A percentile compares a stretch with the other conserved stretches of the same genome.
phyloP scores from a whole-genome alignment of 2,797 vertebrate species.

The Eospalax fontanierii region DNA sequence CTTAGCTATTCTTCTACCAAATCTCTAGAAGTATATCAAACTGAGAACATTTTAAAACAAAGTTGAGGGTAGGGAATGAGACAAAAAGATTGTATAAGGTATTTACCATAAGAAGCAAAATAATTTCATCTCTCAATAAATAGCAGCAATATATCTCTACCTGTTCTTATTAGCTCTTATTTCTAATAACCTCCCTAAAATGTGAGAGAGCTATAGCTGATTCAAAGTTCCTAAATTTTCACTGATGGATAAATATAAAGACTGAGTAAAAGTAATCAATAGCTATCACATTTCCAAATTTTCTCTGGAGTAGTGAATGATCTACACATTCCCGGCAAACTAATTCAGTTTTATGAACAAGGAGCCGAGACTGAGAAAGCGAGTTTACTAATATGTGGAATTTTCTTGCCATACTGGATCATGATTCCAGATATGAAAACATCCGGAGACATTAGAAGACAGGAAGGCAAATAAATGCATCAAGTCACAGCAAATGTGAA shows the following conservation, averaged over 20 bases:
- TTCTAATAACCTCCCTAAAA: not conserved
- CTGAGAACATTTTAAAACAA: conserved; percentile 32
- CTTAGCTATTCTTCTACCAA: conserved; percentile 2
- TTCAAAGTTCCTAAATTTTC: not conserved
- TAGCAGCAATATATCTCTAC: not conserved
- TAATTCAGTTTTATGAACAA: not conserved
- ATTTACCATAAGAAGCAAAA: not conserved
- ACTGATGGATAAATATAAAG: not conserved
- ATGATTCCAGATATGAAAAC: not conserved
- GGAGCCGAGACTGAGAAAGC: not conserved
- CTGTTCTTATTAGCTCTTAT: not conserved
- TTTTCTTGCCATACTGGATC: conserved; percentile 7
- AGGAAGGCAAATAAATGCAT: conserved; percentile 45
- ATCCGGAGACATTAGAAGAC: not conserved
- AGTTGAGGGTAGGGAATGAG: not conserved
- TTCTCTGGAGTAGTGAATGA: not conserved
- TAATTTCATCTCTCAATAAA: not conserved
- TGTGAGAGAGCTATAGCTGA: not conserved
- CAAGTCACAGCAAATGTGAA: conserved; percentile 44
- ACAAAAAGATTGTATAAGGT: not conserved
- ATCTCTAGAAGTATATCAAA: not conserved
- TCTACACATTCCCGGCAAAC: not conserved
- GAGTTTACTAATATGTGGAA: not conserved
- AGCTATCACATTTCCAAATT: not conserved
- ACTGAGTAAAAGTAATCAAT: not conserved